Base-by-base conservation (phyloP, 2,888 invertebrate genomes). In the Leuctra nigra region DNA sequence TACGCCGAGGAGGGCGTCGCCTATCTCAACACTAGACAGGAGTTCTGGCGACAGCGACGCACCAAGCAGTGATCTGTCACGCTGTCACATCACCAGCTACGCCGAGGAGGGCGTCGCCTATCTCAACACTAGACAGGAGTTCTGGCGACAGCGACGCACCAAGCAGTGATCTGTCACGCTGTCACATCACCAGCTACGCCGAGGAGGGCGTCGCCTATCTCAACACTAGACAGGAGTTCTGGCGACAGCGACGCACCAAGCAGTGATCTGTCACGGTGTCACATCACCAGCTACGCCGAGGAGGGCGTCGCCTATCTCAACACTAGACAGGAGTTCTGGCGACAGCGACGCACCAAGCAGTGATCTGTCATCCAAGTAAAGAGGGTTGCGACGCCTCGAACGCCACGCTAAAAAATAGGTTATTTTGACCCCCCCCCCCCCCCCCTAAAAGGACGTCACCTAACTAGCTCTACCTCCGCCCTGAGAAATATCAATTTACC, bases 241-340 rank as follows among this genome's bases (percentile, higher is more conserved):
- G 92, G 92, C 78, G 88, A 22, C 92, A 92, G 66, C 89, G 90
- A 65, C 73, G 72, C 18, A 55, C 62, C 54, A 60, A 47, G n/a
- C n/a, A n/a, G n/a, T n/a, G n/a, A n/a, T n/a, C n/a, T n/a, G n/a
- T n/a, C n/a, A n/a, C n/a, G n/a, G n/a, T n/a, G 81, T 61, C 76
- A 82, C 46, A 83, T 90, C 9, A 78, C 81, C 11, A 77, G 77
- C 2, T 81, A 83, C 64, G 88, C 89, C 1, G 81, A 86, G 64
- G 91, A 91, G 67, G 91, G 91, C 0, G 82, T 93, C n/a, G 81
- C 85, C 35, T 93, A 90, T 70, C 74, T 94, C 38, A 86, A 87
- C 67, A 84, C 83, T 39, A 77, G 92, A 39, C 87, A 91, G 67
- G 91, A 91, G 66, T 93, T 93, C 70, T 93, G 92, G 92, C 78